Evolutionary conservation across 2,888 invertebrate genomes (phyloP), one percentile per base, ranked within the genome.

Genomic region (Ochropleura leucogaster): DNA sequence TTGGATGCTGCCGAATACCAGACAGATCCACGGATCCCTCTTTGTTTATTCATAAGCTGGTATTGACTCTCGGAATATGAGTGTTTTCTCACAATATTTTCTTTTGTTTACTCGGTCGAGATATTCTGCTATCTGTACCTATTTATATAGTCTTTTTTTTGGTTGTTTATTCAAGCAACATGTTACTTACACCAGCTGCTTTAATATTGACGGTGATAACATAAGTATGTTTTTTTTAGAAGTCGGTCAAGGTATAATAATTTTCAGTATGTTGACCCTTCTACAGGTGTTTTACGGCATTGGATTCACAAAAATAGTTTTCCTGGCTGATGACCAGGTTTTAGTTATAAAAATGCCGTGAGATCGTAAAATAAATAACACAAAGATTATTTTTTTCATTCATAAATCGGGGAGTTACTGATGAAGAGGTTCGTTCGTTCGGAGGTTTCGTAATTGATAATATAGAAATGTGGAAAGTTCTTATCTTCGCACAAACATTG

Each of bases 31-130:
- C 72, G 55, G 73, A 71, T 66, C 72, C 64, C 67, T 68, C 62
- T 82, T 83, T 85, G 74, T 86, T 85, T 83, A 79, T 86, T 81
- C 81, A 86, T 73, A 73, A 76, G 72, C 70, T 59, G 42, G 53
- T 77, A 82, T 85, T 66, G 79, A 64, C 68, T 63, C 57, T 53
- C 53, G 42, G 68, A 77, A 74, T 74, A 70, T 75, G 49, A 69
- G 30, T 60, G 64, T 59, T 72, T 70, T 55, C 69, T 67, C 20
- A 64, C 51, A 60, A 83, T 74, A 71, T 74, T 47, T 74, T 46
- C 69, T 63, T 79, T 74, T 79, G 73, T 85, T 76, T 79, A 67
- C 76, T 62, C n/a, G 46, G 10, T 69, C 59, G 51, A 73, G 55
- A 74, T 69, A 79, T 75, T 78, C 16, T 51, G 9, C 44, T 20